These are phyloP conservation scores for Dasyprocta punctata DNA, from an alignment of 2,113 vertebrate genomes.

Conservation along the genomic window DNA sequence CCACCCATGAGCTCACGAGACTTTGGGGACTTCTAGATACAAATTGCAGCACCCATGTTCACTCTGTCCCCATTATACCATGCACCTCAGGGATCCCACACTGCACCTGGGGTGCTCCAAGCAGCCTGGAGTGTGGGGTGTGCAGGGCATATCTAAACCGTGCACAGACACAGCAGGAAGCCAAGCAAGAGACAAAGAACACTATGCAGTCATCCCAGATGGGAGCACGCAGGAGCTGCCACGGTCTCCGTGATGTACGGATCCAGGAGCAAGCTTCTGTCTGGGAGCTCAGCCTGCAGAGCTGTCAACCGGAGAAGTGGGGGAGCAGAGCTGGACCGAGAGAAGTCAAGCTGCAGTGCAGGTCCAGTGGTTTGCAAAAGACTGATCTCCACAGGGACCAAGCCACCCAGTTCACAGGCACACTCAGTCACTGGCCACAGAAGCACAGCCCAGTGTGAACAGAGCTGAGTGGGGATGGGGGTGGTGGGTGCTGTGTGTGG, in stretches of 20 bases:
- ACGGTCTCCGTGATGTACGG: background rate
- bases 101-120: background rate
- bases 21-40: background rate
- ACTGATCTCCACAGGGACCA: background rate
- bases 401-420: background rate
- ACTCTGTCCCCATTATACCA: background rate
- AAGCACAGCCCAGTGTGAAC: fast-evolving
- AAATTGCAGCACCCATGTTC: background rate
- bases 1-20: background rate
- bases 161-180: background rate
- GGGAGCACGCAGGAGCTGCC: background rate
- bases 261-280: background rate
- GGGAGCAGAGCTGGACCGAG: background rate
- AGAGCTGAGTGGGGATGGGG: background rate
- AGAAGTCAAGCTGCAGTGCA: background rate
- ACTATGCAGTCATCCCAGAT: background rate
- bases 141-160: background rate
- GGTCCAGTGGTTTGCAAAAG: background rate
- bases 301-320: background rate
- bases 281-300: background rate
- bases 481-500: no score
- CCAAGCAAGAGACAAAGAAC: background rate
- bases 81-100: background rate
- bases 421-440: background rate
- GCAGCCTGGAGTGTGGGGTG: background rate